These are phyloP conservation scores for Lamproptera curius DNA, from an alignment of 2,888 invertebrate species.

Conservation along the genomic window DNA sequence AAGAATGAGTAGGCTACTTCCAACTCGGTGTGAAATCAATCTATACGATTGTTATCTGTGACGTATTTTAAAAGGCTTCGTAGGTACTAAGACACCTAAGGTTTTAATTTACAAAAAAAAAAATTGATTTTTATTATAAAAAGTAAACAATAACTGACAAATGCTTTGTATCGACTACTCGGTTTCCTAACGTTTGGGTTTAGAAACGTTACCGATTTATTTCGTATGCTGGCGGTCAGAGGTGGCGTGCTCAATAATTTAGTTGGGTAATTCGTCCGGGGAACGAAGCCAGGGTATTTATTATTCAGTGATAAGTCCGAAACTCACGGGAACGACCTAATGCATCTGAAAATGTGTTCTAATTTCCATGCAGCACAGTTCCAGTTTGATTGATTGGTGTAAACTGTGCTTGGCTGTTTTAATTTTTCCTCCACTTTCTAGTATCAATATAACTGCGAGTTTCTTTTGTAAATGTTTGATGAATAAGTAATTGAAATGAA, in stretches of 20 bases:
- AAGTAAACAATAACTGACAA: not conserved
- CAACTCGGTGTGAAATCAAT: no score
- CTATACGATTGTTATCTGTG: no score
- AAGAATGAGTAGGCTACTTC: no score
- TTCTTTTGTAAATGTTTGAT: no score
- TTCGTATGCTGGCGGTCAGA: slow-evolving; percentile 41
- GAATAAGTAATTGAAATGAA: no score
- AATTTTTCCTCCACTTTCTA: no score
- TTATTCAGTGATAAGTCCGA: slow-evolving; percentile 59
- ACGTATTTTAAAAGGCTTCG: no score
- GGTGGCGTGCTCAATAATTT: slow-evolving; percentile 64
- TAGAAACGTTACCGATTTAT: slow-evolving; percentile 50
- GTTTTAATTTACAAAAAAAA: no score
- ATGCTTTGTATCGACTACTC: slow-evolving; percentile 7
- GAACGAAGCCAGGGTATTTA: slow-evolving; percentile 46
- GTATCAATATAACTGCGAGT: no score
- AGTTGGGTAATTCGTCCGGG: slow-evolving; percentile 58
- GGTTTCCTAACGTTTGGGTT: slow-evolving; percentile 21
- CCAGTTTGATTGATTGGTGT: slow-evolving; percentile 38
- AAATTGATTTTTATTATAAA: not conserved
- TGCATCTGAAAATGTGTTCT: slow-evolving; percentile 37
- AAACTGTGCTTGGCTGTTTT: no score
- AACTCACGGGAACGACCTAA: slow-evolving; percentile 38
- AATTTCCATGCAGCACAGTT: slow-evolving; percentile 34
- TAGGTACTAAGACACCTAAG: no score